phyloP scores from a whole-genome alignment of 2,888 invertebrate genomes.

The Caenorhabditis wallacei region DNA sequence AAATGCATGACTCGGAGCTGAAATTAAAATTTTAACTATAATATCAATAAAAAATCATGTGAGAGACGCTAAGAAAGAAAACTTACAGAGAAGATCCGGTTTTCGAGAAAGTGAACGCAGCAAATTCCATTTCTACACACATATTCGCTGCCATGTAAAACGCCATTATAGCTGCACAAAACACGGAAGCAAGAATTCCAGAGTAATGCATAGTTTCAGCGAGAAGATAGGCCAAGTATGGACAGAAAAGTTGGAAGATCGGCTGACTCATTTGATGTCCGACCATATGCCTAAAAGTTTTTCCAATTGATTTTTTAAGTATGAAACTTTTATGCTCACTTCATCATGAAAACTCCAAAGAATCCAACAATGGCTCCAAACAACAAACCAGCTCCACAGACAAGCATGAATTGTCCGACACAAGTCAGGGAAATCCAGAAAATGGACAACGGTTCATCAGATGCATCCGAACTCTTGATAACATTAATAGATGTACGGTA shows the following conservation, averaged over 20 bases:
- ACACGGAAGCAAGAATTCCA: constrained; percentile 89
- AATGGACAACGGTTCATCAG: constrained; percentile 1
- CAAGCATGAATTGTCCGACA: constrained; percentile 69
- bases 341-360: constrained; percentile 71
- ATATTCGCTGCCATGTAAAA: constrained; percentile 75
- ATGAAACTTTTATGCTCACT: constrained; percentile 43
- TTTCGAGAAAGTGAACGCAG: constrained; percentile 88
- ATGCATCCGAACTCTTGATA: constrained; percentile 64
- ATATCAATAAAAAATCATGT: too few species aligned
- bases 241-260: constrained; percentile 97
- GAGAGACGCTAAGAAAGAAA: too few species aligned
- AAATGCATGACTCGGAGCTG: constrained; percentile 97
- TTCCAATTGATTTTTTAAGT: not conserved
- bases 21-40: constrained; percentile 32
- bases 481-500: constrained; percentile 73
- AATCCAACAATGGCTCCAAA: constrained; percentile 71
- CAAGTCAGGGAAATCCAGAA: not conserved
- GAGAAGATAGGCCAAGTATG: constrained; percentile 95
- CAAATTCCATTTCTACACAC: constrained; percentile 85
- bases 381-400: constrained; percentile 73
- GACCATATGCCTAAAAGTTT: constrained; percentile 41
- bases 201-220: constrained; percentile 99
- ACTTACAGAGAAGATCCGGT: constrained; percentile 54
- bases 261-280: constrained; percentile 89
- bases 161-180: constrained; percentile 88